Evolutionary conservation across 2,888 invertebrate genomes (phyloP), one percentile per base, ranked within the genome.

Genomic region (Elaeidobius kamerunicus): DNA sequence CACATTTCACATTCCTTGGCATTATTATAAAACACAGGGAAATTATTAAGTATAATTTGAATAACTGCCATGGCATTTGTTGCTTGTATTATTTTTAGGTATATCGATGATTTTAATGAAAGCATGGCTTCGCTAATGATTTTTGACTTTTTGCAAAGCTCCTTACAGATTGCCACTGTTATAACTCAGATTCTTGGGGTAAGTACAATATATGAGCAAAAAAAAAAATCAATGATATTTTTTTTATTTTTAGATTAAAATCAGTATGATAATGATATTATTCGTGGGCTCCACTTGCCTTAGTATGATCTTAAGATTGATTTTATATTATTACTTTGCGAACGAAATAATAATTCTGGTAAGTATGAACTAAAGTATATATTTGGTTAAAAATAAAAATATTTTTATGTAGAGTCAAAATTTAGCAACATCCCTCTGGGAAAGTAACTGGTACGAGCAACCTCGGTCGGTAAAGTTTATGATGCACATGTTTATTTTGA

Each of bases 251-350:
- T 11, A 30, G 30, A 30, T 3, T 12, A 30, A 30, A 30, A 30
- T 30, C 12, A 30, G n/a, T 3, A n/a, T 30, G 12, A 11, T 30
- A 30, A 3, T 30, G 30, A n/a, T 30, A n/a, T 3, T 30, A 3
- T 30, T 39, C 17, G 16, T 20, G 6, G 40, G 49, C 2, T 43
- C 52, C 15, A 58, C 59, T 20, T 51, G 50, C 16, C 14, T 60
- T 27, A 45, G 54, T n/a, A 61, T 61, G 60, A 38, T 60, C 27
- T 55, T 60, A 14, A 54, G 61, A 43, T 48, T 60, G 11, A 18
- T 61, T 11, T 55, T 59, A 11, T 61, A 60, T 48, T 61, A 61
- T 20, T 60, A 60, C 55, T 59, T 56, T 46, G 59, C 58, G 6
- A 61, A 61, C 32, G 61, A 61, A 19, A 55, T 60, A 27, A 56